Conservation (phyloP, 1,140 invertebrate species). For the Lepeophtheirus salmonis region DNA sequence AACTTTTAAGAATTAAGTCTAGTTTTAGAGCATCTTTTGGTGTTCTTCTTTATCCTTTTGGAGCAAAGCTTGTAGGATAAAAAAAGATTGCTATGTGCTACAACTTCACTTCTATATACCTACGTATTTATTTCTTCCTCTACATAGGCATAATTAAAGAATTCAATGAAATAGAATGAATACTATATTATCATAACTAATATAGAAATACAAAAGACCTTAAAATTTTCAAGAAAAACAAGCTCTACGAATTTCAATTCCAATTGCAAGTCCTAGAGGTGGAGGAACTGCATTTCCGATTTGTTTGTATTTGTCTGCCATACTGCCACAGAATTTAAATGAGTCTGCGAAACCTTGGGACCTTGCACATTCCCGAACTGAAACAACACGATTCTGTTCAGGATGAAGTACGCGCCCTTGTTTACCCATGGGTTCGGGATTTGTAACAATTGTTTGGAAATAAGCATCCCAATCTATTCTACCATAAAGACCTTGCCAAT, state of each 20-base stretch:
- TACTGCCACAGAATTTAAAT: slow-evolving; percentile 51
- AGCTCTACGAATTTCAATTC: slow-evolving; percentile 46
- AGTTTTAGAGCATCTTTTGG: too few relatives aligned
- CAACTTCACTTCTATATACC: too few relatives aligned
- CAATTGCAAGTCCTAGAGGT: slow-evolving; percentile 51
- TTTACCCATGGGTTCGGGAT: slow-evolving; percentile 77
- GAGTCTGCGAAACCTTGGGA: slow-evolving; percentile 68
- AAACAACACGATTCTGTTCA: slow-evolving; percentile 55
- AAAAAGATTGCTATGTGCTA: too few relatives aligned
- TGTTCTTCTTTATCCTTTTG: too few relatives aligned
- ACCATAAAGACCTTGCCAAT: slow-evolving; percentile 59
- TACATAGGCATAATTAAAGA: too few relatives aligned
- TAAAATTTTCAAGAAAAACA: too few relatives aligned
- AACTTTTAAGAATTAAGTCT: too few relatives aligned
- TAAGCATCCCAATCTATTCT: slow-evolving; percentile 64
- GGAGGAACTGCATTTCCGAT: slow-evolving; percentile 73
- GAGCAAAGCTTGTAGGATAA: too few relatives aligned
- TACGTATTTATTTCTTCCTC: too few relatives aligned
- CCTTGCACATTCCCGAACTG: slow-evolving; percentile 62
- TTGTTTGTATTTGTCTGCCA: slow-evolving; percentile 60
- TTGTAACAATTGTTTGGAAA: slow-evolving; percentile 59
- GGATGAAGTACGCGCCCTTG: slow-evolving; percentile 64
- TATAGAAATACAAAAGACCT: too few relatives aligned
- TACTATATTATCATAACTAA: too few relatives aligned
- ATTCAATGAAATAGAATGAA: too few relatives aligned